These are phyloP conservation scores for Psammodynastes pulverulentus DNA, from an alignment of 2,113 vertebrate species.

Conservation along the genomic window DNA sequence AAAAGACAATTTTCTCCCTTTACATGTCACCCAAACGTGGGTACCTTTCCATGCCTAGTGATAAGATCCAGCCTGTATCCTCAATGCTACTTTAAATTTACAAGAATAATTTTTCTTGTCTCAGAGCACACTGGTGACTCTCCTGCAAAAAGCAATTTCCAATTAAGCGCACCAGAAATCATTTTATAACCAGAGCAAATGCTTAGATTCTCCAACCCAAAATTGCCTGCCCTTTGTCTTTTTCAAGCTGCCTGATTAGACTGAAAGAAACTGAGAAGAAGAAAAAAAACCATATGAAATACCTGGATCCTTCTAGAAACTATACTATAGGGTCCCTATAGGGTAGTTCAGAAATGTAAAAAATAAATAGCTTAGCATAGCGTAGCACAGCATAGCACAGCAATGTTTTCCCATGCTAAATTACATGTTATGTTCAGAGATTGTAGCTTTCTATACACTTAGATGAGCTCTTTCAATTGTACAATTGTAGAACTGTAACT, in stretches of 20 bases:
- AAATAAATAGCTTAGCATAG: neutral
- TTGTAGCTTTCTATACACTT: neutral
- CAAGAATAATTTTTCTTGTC: neutral
- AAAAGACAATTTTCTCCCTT: neutral
- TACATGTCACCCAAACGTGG: neutral
- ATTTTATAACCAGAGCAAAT: neutral
- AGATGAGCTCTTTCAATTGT: conserved; percentile 6
- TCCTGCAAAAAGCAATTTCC: neutral
- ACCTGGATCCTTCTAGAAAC: neutral
- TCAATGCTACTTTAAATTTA: neutral
- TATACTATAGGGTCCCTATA: neutral
- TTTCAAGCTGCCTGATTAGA: neutral
- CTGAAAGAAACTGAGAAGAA: conserved; percentile 19
- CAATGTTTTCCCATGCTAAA: neutral
- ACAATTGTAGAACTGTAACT: neutral
- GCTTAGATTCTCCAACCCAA: neutral
- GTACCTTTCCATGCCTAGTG: neutral
- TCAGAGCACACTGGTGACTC: neutral
- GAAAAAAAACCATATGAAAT: neutral
- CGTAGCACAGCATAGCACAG: too few relatives aligned
- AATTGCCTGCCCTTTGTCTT: neutral
- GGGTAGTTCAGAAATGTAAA: neutral
- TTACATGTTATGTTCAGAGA: neutral
- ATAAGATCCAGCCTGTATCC: neutral
- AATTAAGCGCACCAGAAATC: neutral